Evolutionary conservation across 2,888 invertebrate genomes (phyloP).

Genomic region (Philereme transversata): DNA sequence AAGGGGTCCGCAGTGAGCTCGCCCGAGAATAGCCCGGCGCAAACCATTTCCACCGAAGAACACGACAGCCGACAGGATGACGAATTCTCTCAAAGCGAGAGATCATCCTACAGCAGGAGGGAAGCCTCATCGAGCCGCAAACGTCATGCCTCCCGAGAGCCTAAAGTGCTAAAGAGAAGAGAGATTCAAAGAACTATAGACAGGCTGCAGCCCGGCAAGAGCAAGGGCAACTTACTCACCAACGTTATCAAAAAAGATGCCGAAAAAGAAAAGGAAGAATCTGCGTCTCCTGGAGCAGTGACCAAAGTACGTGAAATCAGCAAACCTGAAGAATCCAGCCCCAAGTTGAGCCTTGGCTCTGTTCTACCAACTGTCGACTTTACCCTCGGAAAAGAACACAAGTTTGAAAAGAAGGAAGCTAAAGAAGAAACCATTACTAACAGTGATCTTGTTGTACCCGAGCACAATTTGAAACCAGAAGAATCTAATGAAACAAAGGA

Average conservation of each 20-base stretch:
- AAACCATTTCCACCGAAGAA: slow-evolving; percentile 86
- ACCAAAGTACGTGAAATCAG: slow-evolving; percentile 85
- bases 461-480: slow-evolving; percentile 37
- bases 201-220: slow-evolving; percentile 92
- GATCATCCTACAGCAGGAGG: slow-evolving; percentile 60
- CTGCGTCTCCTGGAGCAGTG: slow-evolving; percentile 77
- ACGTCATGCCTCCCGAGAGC: slow-evolving; percentile 71
- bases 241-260: slow-evolving; percentile 84
- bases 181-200: slow-evolving; percentile 93
- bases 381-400: slow-evolving; percentile 86
- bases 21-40: slow-evolving; percentile 90
- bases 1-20: slow-evolving; percentile 90
- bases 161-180: slow-evolving; percentile 80
- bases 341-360: slow-evolving; percentile 93
- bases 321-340: slow-evolving; percentile 88
- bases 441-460: slow-evolving; percentile 30
- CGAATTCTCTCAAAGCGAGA: slow-evolving; percentile 68
- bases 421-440: slow-evolving; percentile 32
- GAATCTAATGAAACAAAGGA: slow-evolving; percentile 26
- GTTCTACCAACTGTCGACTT: slow-evolving; percentile 90
- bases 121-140: slow-evolving; percentile 71
- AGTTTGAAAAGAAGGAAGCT: slow-evolving; percentile 74
- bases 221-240: slow-evolving; percentile 92
- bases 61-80: slow-evolving; percentile 75
- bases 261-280: slow-evolving; percentile 83